These are phyloP conservation scores for Drosophila littoralis DNA, from an alignment of 1,140 invertebrate species.

Conservation along the genomic window DNA sequence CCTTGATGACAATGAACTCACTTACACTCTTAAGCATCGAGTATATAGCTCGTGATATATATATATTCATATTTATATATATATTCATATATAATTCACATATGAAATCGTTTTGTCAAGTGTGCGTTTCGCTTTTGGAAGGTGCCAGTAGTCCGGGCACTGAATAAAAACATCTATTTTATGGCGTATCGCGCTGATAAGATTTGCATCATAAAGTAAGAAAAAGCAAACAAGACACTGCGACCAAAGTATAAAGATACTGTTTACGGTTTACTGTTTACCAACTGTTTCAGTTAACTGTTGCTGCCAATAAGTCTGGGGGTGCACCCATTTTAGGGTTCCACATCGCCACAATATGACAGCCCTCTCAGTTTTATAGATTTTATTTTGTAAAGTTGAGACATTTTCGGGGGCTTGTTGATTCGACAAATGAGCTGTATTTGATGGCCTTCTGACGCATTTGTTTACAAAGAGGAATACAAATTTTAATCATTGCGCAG, in stretches of 20 bases:
- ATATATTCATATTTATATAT: constrained; percentile 1
- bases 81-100: constrained; percentile 26
- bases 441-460: background rate
- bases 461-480: constrained; percentile 1
- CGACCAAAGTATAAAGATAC: constrained; percentile 18
- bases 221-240: constrained; percentile 14
- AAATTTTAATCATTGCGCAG: constrained; percentile 1
- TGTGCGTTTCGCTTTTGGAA: constrained; percentile 25
- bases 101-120: constrained; percentile 41
- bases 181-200: constrained; percentile 56
- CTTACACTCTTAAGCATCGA: constrained; percentile 3
- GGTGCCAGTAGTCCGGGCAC: constrained; percentile 9
- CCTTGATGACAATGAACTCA: constrained; percentile 77
- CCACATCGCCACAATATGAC: background rate
- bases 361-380: background rate
- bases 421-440: background rate
- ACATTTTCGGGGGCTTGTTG: background rate
- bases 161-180: constrained; percentile 66
- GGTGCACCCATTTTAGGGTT: constrained; percentile 8
- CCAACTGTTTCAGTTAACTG: constrained; percentile 24
- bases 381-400: background rate
- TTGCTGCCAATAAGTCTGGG: constrained; percentile 50
- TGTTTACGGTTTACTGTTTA: constrained; percentile 45
- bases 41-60: background rate
- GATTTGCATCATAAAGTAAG: constrained; percentile 70